These are phyloP conservation scores for Euplagia quadripunctaria DNA, from an alignment of 2,888 invertebrate species.

Conservation along the genomic window DNA sequence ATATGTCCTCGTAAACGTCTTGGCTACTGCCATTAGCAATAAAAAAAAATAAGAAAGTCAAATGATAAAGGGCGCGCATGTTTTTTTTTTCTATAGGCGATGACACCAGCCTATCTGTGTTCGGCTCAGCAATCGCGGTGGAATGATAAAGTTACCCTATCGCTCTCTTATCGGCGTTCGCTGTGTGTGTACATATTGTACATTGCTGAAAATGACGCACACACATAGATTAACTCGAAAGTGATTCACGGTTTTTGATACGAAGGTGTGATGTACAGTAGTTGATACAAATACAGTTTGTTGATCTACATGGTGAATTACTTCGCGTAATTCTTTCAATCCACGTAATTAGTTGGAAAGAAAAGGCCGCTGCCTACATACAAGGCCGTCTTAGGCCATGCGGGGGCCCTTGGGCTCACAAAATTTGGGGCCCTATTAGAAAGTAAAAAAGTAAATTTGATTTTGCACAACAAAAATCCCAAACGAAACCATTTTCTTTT, in stretches of 20 bases:
- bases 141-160: constrained; percentile 81
- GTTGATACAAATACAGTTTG: background rate
- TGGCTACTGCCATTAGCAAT: constrained; percentile 62
- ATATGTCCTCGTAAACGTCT: constrained; percentile 51
- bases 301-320: background rate
- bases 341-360: background rate
- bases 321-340: background rate
- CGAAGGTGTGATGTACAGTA: background rate
- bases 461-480: too few species aligned
- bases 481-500: too few species aligned
- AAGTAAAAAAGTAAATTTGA: too few species aligned
- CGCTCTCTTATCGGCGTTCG: constrained; percentile 74
- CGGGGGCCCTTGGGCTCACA: too few species aligned
- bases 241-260: constrained; percentile 45
- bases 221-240: constrained; percentile 55
- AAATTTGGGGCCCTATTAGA: too few species aligned
- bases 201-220: constrained; percentile 81
- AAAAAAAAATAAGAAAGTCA: constrained; percentile 71
- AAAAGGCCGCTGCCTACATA: background rate
- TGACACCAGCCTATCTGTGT: constrained; percentile 63
- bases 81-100: constrained; percentile 55
- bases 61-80: constrained; percentile 69
- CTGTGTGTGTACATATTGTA: constrained; percentile 60
- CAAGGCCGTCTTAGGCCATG: too few species aligned
- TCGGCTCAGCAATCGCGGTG: constrained; percentile 70